These are phyloP conservation scores for Coracopsis vasa DNA, from an alignment of 2,113 vertebrate genomes.

Conservation along the genomic window DNA sequence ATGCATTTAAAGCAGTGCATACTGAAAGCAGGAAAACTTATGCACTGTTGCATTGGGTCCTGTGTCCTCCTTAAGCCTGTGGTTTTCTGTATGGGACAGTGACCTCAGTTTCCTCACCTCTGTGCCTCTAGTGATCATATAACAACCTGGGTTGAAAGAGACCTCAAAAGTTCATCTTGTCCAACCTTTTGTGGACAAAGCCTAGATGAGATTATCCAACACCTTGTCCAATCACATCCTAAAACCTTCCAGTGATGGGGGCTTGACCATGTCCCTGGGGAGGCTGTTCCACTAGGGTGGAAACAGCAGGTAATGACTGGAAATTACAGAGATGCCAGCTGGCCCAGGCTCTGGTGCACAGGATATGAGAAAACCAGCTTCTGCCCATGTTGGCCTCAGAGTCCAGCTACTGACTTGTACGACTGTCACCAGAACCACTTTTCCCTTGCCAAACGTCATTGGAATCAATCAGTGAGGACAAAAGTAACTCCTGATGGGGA, in stretches of 20 bases:
- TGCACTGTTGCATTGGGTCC: rapidly evolving
- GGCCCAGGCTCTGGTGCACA: background rate
- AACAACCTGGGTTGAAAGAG: background rate
- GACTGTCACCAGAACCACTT: background rate
- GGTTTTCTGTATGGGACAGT: background rate
- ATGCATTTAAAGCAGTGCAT: rapidly evolving
- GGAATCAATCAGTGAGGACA: background rate
- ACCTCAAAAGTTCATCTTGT: background rate
- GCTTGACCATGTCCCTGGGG: background rate
- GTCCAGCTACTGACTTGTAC: background rate
- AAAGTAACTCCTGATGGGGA: background rate
- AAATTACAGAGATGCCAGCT: background rate
- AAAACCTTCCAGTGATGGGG: background rate
- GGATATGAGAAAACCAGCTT: background rate
- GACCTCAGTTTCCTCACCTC: background rate
- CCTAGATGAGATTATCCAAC: background rate
- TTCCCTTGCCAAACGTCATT: background rate
- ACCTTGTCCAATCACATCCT: background rate
- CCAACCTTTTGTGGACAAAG: background rate
- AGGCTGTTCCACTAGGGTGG: background rate
- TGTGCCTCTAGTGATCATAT: background rate
- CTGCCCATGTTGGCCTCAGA: background rate
- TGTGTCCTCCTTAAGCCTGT: background rate
- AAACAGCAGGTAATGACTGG: background rate
- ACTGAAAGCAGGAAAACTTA: background rate